Evolutionary conservation across 2,888 invertebrate species (phyloP), one percentile per base, ranked within the genome.

Genomic region (Lasioglossum villosulum): DNA sequence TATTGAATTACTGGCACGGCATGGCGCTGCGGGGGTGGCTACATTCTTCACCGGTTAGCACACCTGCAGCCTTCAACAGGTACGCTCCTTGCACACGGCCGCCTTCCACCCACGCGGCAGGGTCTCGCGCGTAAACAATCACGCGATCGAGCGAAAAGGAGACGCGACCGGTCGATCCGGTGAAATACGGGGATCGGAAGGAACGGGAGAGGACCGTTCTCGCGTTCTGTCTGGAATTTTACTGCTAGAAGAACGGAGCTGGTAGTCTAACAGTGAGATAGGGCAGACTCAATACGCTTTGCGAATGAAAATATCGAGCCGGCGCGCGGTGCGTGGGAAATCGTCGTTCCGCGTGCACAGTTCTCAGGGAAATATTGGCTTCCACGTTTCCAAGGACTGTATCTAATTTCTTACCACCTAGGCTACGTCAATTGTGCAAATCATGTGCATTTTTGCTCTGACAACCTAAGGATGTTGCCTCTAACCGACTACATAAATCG

Each of bases 61-160:
- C 89, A 83, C 85, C 89, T 87, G 82, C 63, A 86, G 78, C 83
- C 82, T 80, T 89, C 90, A 90, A 90, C 90, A 90, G 90, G 90
- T 90, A 89, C 80, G 68, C 39, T 37, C 37, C 42, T 75, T 30
- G 73, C 78, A n/a, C 77, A 48, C 87, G 74, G 48, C 80, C 63
- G 27, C 72, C 45, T 37, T 76, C 56, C 52, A 56, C n/a, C 73
- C 45, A 23, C 66, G 19, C 72, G 34, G 59, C 70, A 84, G 74
- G 78, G 78, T 71, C 80, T 85, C 82, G 80, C 88, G 84, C 88
- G 86, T 90, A 85, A 90, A 90, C 90, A 77, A 84, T 90, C 88
- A 83, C 82, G 72, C 86, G 83, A 84, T 82, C 74, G 80, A 75
- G 78, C 82, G 83, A 80, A 82, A 82, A 71, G 45, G 74, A 80